Base-by-base conservation (phyloP, 2,113 vertebrate genomes). In the Pelodiscus sinensis region DNA sequence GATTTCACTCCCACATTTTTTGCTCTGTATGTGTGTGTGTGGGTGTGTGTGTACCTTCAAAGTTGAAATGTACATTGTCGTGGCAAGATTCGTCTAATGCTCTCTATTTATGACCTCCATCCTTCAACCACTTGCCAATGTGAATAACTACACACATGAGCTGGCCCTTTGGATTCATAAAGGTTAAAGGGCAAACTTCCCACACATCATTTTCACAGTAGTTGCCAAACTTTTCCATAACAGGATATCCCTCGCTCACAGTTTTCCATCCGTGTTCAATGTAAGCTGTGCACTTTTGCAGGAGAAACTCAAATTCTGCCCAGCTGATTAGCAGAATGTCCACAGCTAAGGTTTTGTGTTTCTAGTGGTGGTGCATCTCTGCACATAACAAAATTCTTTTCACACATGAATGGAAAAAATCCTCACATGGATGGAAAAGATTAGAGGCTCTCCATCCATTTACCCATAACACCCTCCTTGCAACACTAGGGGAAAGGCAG, bases 161-260 rank as follows among this genome's bases (percentile, higher is more conserved):
- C 18, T 4, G 75, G 35, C 35, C n/a, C 54, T 6, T 18, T 13
- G 57, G 12, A 57, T 27, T 89, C 1, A 0, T 2, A 71, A 35
- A 0, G 0, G 9, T 15, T 12, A n/a, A 86, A 79, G 71, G 27
- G 2, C 0, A 0, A 81, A 75, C 68, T 68, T 82, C 15, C 31
- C 92, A 75, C 58, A 88, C 0, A 22, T 38, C 62, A 31, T 65
- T 0, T 84, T 65, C 24, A 2, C 9, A 21, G 0, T 0, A 18
- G 24, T n/a, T 58, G 57, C 55, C 1, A 31, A 65, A 8, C 71
- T 73, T 73, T 38, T 38, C 71, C 35, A 24, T 44, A 73, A 73
- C 38, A 13, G 24, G 38, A 77, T 22, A 35, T 8, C 19, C 38
- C 35, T 5, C 44, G 5, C 44, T 6, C 44, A 44, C 44, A 44